phyloP scores from a whole-genome alignment of 2,888 invertebrate genomes.

The Dryobota labecula region DNA sequence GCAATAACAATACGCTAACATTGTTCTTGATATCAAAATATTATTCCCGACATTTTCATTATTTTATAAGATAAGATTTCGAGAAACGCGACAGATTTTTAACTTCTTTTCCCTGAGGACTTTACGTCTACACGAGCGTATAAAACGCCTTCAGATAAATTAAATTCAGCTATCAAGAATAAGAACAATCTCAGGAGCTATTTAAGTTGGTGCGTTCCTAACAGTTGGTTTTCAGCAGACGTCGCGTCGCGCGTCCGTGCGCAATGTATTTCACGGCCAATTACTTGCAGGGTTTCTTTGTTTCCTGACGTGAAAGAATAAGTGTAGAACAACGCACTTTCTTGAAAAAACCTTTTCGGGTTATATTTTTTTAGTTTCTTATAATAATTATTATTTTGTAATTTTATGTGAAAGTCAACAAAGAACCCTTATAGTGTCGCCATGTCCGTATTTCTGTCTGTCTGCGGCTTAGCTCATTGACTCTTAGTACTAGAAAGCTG shows the following conservation, averaged over 20 bases:
- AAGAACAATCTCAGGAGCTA: slow-evolving; percentile 42
- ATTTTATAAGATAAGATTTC: not conserved
- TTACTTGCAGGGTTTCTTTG: slow-evolving; percentile 58
- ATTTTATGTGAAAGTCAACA: not conserved
- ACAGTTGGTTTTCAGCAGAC: slow-evolving; percentile 47
- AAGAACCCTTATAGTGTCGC: too few relatives aligned
- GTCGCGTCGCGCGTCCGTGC: slow-evolving; percentile 43
- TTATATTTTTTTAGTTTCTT: not conserved
- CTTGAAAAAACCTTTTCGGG: slow-evolving; percentile 22
- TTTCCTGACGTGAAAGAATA: slow-evolving; percentile 42
- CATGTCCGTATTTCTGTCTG: too few relatives aligned
- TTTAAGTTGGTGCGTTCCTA: slow-evolving; percentile 37
- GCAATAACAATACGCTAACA: not conserved
- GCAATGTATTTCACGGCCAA: slow-evolving; percentile 57
- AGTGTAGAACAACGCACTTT: slow-evolving; percentile 23
- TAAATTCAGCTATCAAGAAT: slow-evolving; percentile 32
- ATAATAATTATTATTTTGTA: not conserved
- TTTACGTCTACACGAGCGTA: slow-evolving; percentile 2
- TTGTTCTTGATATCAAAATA: not conserved
- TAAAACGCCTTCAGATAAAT: slow-evolving; percentile 23
- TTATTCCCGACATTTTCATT: slow-evolving; percentile 4
- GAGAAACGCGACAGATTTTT: slow-evolving; percentile 13
- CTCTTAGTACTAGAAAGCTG: too few relatives aligned
- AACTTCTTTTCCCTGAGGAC: not conserved
- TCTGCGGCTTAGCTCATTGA: too few relatives aligned